Percentiles rank a stretch among this genome's conserved stretches.
Conservation (phyloP, 2,888 invertebrate species). For the Baccha elongata region DNA sequence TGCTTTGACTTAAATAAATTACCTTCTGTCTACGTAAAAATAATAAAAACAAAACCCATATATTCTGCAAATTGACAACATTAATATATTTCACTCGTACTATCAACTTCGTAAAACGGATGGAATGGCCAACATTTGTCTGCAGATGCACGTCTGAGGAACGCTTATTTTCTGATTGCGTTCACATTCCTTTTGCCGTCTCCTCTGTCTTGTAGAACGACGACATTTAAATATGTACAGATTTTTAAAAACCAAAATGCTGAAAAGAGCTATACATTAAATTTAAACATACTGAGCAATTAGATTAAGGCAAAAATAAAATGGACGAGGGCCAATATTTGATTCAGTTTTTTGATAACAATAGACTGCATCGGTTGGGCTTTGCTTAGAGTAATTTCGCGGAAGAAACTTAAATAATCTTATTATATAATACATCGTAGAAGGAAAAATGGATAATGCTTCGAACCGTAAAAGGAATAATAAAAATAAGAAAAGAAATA, state of each 20-base stretch:
- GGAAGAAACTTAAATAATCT: no score
- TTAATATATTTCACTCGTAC: conserved; percentile 6
- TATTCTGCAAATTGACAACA: conserved; percentile 11
- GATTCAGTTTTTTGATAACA: conserved; percentile 69
- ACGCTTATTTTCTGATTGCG: neutral
- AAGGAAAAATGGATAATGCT: conserved; percentile 35
- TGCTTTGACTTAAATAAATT: neutral
- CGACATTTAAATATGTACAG: conserved; percentile 18
- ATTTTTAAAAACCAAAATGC: conserved; percentile 26
- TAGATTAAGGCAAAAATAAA: conserved; percentile 23
- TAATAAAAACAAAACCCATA: neutral
- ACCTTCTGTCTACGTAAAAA: neutral
- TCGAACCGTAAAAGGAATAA: conserved; percentile 33
- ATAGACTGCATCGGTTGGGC: conserved; percentile 45
- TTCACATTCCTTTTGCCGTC: neutral
- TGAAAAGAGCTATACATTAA: conserved; percentile 2
- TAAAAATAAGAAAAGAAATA: conserved; percentile 43
- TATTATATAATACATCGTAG: no score
- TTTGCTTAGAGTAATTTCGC: neutral
- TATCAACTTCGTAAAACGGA: neutral
- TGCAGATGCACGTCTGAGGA: neutral
- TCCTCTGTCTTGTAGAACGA: neutral
- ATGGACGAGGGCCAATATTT: conserved; percentile 66
- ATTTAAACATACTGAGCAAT: conserved; percentile 39
- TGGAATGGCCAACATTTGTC: neutral